Base-by-base conservation (phyloP, 2,113 vertebrate genomes). In the Pyxicephalus adspersus region DNA sequence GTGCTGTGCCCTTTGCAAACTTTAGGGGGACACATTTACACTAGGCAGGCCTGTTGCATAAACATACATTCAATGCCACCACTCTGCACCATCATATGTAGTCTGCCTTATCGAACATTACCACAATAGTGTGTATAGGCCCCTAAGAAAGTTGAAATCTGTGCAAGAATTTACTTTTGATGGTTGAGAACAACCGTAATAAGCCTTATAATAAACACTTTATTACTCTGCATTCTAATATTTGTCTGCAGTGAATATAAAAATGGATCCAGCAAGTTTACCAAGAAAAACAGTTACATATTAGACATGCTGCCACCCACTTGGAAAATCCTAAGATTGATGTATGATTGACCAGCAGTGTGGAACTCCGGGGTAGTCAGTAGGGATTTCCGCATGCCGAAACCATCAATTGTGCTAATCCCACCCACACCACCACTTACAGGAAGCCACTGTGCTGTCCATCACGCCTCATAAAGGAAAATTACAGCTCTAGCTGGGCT, bases 221-320 rank as follows among this genome's bases (percentile, higher is more conserved):
- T 9, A 13, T 13, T 45, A 1, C 38, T 45, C 11, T 45, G 6
- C 60, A 28, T 23, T 82, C 82, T 65, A 79, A 55, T 79, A 60
- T 80, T 64, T 85, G 57, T 34, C 26, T 57, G 17, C 11, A 67
- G 61, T 77, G 28, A 52, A 77, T 77, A 77, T 83, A 76, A 85
- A 77, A 86, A n/a, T n/a, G 77, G 64, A 67, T 72, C 25, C 71
- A 73, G 86, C 83, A 83, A 88, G 45, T 80, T 86, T 81, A 91
- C 85, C 83, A 87, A 84, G 76, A 86, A 88, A 86, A 88, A 71
- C 29, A 84, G 57, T 64, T 80, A 75, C 23, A 34, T 78, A 65
- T 79, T 54, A 68, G n/a, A 3, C 3, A 74, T n/a, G 80, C 75
- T 65, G 86, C 83, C 89, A 89, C 87, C 87, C 87, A 90, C 85